These are phyloP conservation scores for Pegoplata infirma DNA, from an alignment of 2,888 invertebrate genomes.

Conservation along the genomic window DNA sequence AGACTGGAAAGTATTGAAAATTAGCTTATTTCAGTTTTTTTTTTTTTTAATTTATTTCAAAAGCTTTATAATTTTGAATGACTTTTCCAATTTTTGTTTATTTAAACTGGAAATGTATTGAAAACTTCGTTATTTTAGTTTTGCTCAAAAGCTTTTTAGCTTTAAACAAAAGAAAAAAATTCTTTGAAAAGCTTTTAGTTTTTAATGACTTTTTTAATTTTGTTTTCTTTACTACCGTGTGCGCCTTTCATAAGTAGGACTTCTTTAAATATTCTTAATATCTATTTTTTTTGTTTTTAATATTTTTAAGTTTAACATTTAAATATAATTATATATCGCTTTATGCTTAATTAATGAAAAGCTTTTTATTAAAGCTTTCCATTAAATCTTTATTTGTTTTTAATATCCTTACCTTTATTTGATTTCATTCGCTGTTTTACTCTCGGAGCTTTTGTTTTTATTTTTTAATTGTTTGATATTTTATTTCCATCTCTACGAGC, in stretches of 20 bases:
- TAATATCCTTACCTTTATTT: conserved; percentile 7
- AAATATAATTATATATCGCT: background rate
- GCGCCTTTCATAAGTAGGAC: conserved; percentile 13
- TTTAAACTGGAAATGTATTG: background rate
- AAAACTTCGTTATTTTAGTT: background rate
- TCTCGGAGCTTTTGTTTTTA: conserved; percentile 16
- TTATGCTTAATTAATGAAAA: background rate
- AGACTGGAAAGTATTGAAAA: no score
- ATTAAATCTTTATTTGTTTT: background rate
- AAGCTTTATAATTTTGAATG: no score
- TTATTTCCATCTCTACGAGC: background rate
- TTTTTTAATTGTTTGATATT: no score
- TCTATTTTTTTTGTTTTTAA: background rate
- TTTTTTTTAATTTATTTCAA: no score
- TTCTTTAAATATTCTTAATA: conserved; percentile 4
- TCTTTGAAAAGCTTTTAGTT: background rate
- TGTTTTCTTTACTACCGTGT: background rate
- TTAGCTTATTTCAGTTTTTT: no score
- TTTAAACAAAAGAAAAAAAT: background rate
- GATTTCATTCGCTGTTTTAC: conserved; percentile 8
- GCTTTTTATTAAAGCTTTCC: background rate
- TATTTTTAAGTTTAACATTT: background rate
- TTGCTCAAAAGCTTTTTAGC: background rate
- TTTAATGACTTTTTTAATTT: background rate
- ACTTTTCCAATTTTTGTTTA: no score